Evolutionary conservation across 2,888 invertebrate species (phyloP), one percentile per base, ranked within the genome.

Genomic region (Tricholauxania praeusta): DNA sequence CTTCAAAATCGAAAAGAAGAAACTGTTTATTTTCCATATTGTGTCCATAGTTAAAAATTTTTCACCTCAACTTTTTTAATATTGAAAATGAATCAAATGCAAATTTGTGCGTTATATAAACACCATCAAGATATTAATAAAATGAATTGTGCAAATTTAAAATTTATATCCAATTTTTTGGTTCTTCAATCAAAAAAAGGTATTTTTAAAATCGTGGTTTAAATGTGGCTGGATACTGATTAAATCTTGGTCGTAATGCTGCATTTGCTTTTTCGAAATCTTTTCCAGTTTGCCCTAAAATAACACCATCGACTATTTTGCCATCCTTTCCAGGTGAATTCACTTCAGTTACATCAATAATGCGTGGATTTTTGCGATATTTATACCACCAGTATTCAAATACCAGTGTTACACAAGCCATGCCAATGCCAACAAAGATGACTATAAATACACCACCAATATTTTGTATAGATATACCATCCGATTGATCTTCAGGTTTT

Each of bases 361-460:
- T 88, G 22, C 89, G 88, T 0, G 91, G 90, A 74, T 89, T 89
- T 79, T 91, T 92, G 79, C 93, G 90, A 88, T 93, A 93, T 80
- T 94, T 93, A 81, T 96, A 96, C 93, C 95, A 96, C 94, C 95
- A 96, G 86, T 97, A 98, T 85, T 99, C 99, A 75, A 97, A 94
- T 0, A 94, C 94, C 53, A 99, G 89, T 0, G 97, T 98, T 64
- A 97, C 88, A 80, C 96, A 96, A 1, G 97, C 97, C 84, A 97
- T 89, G 0, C 94, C 95, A 49, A 98, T 97, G 0, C 98, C 98
- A 80, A 97, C 96, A 83, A 98, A 96, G 77, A 99, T 98, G 0
- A 99, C 97, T 70, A 99, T 96, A 85, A 99, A 99, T 0, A 99
- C 98, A 0, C 98, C 98, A 63, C 97, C 98, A 79, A 99, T 99